phyloP scores from a whole-genome alignment of 2,797 vertebrate species.

The Natrix natrix region DNA sequence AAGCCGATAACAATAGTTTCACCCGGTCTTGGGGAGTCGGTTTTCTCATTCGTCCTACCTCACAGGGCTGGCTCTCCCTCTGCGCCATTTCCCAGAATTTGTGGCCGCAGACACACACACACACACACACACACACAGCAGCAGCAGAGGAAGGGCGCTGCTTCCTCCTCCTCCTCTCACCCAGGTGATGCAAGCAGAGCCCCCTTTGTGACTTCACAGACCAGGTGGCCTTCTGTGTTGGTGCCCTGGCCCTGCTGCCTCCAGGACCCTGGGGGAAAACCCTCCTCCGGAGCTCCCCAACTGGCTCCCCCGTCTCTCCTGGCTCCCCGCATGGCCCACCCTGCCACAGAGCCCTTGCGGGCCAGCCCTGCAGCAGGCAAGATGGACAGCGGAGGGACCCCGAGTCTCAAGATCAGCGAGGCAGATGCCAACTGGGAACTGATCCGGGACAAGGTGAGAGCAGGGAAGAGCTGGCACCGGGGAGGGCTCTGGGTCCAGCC shows the following conservation, averaged over 20 bases:
- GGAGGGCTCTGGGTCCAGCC: neutral
- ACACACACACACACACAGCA: no score
- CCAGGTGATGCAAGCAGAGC: neutral
- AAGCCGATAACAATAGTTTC: no score
- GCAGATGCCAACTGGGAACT: neutral
- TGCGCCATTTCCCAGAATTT: neutral
- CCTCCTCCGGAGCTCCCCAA: neutral
- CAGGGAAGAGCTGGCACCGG: neutral
- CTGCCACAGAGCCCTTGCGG: neutral
- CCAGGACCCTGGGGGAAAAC: neutral
- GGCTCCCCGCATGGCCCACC: neutral
- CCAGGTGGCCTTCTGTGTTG: neutral
- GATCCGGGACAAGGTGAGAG: neutral
- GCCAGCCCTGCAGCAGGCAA: neutral
- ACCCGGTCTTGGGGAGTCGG: neutral
- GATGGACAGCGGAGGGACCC: neutral
- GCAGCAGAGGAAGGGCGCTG: neutral
- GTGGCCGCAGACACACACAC: neutral
- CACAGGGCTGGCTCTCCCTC: neutral
- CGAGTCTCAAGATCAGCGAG: neutral
- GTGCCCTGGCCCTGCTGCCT: neutral
- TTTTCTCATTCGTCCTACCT: neutral
- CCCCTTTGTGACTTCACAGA: neutral
- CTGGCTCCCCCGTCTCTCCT: neutral
- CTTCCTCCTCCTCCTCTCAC: neutral